Evolutionary conservation across 2,113 vertebrate genomes (phyloP), one percentile per base, ranked within the genome.

Genomic region (Anoplopoma fimbria): DNA sequence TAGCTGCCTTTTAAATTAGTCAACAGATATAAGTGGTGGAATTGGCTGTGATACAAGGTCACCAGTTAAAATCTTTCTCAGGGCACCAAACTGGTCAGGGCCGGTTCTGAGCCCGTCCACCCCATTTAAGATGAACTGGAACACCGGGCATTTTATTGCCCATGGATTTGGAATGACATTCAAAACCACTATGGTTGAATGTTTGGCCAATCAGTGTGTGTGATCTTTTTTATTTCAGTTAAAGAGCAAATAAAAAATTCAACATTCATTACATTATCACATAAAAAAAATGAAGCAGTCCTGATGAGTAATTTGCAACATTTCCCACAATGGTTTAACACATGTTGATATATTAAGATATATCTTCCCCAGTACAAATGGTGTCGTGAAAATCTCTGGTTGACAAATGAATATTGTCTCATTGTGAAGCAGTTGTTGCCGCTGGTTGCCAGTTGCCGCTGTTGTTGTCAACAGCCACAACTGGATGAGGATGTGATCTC

Each of bases 401-500:
- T 64, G 36, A 25, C 34, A 63, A 38, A 38, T 38, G 12, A 38
- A 63, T 38, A 25, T 25, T n/a, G 23, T 40, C 23, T 64, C 13
- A 36, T 17, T 29, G 25, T 58, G 27, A 29, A 58, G 25, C 55
- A 29, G 55, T 29, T 55, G 6, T 58, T 58, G 55, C n/a, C 25
- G 25, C 25, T 57, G 25, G 55, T 57, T 57, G 25, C 55, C 27
- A 62, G 60, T 23, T 62, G 58, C 71, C 63, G 38, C 6, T 57
- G 14, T 23, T 73, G 40, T 33, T 72, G 53, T 36, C 65, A 45
- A 10, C 27, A 21, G 34, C 15, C n/a, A 49, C 67, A 51, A 45
- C 58, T 38, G 47, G 64, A 60, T 64, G 25, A 79, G 53, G 45
- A 69, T 76, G 63, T 64, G 53, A 81, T 78, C 57, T 72, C 40